These are phyloP conservation scores for Cephus rjabovi DNA, from an alignment of 2,888 invertebrate species.

Conservation along the genomic window DNA sequence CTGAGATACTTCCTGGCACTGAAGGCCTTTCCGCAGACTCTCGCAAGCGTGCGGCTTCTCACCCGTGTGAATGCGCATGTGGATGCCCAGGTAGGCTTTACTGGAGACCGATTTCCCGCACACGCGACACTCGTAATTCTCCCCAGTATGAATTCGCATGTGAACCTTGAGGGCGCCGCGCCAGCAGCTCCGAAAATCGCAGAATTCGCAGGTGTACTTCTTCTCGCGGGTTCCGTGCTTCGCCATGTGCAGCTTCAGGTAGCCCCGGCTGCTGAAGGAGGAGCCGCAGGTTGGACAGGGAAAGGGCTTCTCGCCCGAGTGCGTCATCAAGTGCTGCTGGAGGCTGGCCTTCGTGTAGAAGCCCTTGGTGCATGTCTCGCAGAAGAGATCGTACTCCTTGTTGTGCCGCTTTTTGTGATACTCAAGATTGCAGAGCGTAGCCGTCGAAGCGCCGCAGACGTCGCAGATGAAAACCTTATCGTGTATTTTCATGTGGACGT, in stretches of 20 bases:
- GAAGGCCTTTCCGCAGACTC: slow-evolving; percentile 69
- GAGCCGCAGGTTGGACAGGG: slow-evolving; percentile 63
- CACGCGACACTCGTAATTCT: slow-evolving; percentile 69
- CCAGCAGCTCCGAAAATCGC: slow-evolving; percentile 24
- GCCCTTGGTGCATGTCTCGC: slow-evolving; percentile 64
- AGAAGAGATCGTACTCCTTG: slow-evolving; percentile 66
- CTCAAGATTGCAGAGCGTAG: slow-evolving; percentile 9
- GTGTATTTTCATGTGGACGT: slow-evolving; percentile 49
- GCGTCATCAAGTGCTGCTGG: slow-evolving; percentile 58
- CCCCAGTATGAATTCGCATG: slow-evolving; percentile 22
- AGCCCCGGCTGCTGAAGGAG: slow-evolving; percentile 66
- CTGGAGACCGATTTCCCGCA: slow-evolving; percentile 70
- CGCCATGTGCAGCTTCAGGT: slow-evolving; percentile 68
- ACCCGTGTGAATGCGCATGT: slow-evolving; percentile 69
- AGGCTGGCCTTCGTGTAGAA: slow-evolving; percentile 65
- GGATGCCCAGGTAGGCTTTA: slow-evolving; percentile 70
- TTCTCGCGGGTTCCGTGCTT: slow-evolving; percentile 46
- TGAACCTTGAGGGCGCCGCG: slow-evolving; percentile 24
- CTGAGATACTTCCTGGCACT: slow-evolving; percentile 65
- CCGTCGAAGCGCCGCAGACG: slow-evolving; percentile 19
- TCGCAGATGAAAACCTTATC: slow-evolving; percentile 26
- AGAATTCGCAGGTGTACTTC: slow-evolving; percentile 33
- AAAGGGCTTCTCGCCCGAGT: slow-evolving; percentile 55
- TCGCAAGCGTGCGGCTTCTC: slow-evolving; percentile 70
- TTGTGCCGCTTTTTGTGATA: slow-evolving; percentile 67